Base-by-base conservation (phyloP, 2,113 vertebrate species). In the Corynorhinus townsendii region DNA sequence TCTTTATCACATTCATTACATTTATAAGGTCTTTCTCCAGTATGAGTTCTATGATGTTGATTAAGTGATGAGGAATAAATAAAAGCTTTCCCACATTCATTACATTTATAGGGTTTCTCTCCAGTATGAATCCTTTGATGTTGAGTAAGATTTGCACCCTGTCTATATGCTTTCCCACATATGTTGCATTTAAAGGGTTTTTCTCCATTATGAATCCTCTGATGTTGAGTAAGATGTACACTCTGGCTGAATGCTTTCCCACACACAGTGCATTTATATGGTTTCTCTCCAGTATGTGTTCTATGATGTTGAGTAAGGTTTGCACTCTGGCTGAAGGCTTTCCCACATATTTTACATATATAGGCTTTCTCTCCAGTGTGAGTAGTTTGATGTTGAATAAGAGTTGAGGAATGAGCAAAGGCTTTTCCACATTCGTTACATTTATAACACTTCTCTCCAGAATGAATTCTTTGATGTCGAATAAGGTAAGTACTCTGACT, bases 351-450 rank as follows among this genome's bases (percentile, higher is more conserved):
- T 17, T 92, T 97, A 49, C 97, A 97, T 40, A 96, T 84, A n/a
- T 97, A 97, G 79, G 97, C 94, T 69, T 98, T 98, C 94, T 98
- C 98, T 76, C 98, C 98, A 35, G 97, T 98, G 89, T 98, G 98
- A 69, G 96, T 98, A 33, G 96, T 97, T 40, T 98, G 97, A 56
- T 98, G 98, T 16, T 98, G 97, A 80, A 97, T 98, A 40, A 98
- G 98, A 68, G 97, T 98, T 45, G 97, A 97, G 66, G 97, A 97
- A 66, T 97, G 97, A 83, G 96, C 96, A 52, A 97, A 98, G 40
- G 94, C 96, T 84, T 97, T 97, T 26, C 97, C 98, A 84, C 97
- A 97, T 49, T 96, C 97, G 9, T 91, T 97, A 86, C 98, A 98
- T 45, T 96, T 97, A 19, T 98, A 97, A 69, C 95, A 97, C 19